A percentile compares a stretch with the other conserved stretches of the same genome.
Evolutionary conservation across 2,797 vertebrate species (phyloP).

Genomic region (Tapera naevia): DNA sequence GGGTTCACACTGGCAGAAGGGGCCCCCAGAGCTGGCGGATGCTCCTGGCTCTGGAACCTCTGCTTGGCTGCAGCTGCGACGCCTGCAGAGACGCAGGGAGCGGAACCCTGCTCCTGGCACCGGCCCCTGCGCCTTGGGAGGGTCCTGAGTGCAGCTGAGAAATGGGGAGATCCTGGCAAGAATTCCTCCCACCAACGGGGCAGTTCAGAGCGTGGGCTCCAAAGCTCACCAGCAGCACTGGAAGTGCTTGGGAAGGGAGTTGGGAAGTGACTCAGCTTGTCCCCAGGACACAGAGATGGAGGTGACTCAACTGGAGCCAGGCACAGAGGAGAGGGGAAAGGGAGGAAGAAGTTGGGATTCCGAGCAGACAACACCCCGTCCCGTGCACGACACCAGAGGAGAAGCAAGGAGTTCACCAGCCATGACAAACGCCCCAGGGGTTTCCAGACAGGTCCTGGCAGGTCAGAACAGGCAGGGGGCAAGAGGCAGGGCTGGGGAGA

Average conservation of each 20-base stretch:
- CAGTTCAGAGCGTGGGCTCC: neutral
- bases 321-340: neutral
- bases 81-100: neutral
- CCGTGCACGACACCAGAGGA: fast-evolving
- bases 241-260: neutral
- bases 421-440: no score
- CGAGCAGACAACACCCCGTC: neutral
- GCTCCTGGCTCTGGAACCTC: neutral
- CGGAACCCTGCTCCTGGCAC: neutral
- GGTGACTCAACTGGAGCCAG: neutral
- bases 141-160: no score
- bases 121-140: neutral
- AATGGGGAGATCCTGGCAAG: neutral
- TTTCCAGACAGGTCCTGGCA: neutral
- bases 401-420: neutral
- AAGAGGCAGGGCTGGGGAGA: neutral
- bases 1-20: neutral
- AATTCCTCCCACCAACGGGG: neutral
- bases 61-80: neutral
- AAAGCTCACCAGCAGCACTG: neutral
- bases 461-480: neutral
- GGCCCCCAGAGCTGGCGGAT: neutral
- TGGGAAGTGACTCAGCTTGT: neutral
- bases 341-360: neutral
- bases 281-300: neutral